A percentile compares a stretch with the other conserved stretches of the same genome.
These are phyloP conservation scores for Epizoanthus stellaris DNA, from an alignment of 92 coral and sea anemone species.

Conservation along the genomic window DNA sequence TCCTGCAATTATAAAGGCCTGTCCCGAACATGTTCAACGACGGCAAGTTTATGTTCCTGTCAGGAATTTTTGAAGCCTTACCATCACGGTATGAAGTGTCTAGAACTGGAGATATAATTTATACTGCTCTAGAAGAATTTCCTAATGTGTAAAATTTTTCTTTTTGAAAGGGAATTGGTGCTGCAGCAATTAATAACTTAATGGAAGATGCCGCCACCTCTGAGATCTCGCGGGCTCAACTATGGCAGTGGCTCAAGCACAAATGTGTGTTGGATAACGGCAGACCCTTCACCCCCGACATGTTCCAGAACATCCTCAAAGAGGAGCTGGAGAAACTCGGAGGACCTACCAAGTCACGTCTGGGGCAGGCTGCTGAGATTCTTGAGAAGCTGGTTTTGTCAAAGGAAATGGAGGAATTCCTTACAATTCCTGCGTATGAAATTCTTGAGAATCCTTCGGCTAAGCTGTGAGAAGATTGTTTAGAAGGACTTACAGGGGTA, in stretches of 20 bases:
- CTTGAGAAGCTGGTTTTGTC: constrained; percentile 86
- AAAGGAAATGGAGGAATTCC: constrained; percentile 88
- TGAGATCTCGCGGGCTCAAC: constrained; percentile 96
- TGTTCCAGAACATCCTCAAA: constrained; percentile 71
- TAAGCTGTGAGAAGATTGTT: constrained; percentile 61
- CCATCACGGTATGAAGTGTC: too few relatives aligned
- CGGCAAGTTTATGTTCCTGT: too few relatives aligned
- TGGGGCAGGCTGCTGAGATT: constrained; percentile 90
- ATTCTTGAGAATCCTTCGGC: constrained; percentile 87
- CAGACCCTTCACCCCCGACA: constrained; percentile 69
- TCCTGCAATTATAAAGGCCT: too few relatives aligned
- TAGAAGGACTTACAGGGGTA: background rate
- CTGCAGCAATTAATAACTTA: constrained; percentile 90
- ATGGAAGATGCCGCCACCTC: constrained; percentile 99
- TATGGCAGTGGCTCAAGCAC: constrained; percentile 94
- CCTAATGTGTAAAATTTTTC: background rate
- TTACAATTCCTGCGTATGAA: constrained; percentile 93
- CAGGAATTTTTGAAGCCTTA: too few relatives aligned
- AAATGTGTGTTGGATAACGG: constrained; percentile 75
- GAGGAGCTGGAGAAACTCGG: constrained; percentile 90
- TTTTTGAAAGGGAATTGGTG: constrained; percentile 84
- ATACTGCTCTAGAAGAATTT: too few relatives aligned
- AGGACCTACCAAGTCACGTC: constrained; percentile 75
- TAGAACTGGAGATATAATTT: too few relatives aligned
- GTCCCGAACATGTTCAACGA: too few relatives aligned